Percentiles rank a stretch among this genome's conserved stretches.
Conservation (phyloP, 2,888 invertebrate species). For the Fragum sueziense region DNA sequence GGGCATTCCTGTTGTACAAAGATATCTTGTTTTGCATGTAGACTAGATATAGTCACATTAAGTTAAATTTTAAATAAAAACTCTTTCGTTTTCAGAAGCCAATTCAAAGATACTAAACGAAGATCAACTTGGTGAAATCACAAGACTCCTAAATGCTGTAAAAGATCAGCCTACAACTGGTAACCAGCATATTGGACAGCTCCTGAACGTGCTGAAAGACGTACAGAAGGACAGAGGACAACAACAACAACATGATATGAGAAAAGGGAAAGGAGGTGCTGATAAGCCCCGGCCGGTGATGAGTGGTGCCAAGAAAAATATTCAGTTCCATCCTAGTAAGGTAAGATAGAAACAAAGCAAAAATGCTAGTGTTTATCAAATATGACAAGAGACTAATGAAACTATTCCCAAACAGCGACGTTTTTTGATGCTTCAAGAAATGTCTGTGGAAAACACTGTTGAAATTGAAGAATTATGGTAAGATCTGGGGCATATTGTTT, state of each 20-base stretch:
- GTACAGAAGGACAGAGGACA: conserved; percentile 33
- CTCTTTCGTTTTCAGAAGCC: not conserved
- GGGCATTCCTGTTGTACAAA: too few species aligned
- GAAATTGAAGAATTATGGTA: too few species aligned
- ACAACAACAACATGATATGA: conserved; percentile 17
- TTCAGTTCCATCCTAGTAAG: conserved; percentile 55
- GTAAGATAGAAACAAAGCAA: too few species aligned
- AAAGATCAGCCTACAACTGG: conserved; percentile 41
- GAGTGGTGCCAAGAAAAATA: conserved; percentile 33
- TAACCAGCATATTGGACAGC: conserved; percentile 46
- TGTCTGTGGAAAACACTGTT: too few species aligned
- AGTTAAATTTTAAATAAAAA: too few species aligned
- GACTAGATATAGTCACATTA: too few species aligned
- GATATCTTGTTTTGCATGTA: too few species aligned
- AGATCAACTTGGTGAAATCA: conserved; percentile 70
- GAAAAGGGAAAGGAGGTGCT: conserved; percentile 7
- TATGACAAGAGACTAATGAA: too few species aligned
- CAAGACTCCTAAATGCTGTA: conserved; percentile 63
- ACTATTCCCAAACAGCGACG: too few species aligned
- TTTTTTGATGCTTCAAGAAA: too few species aligned
- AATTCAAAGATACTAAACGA: conserved; percentile 58
- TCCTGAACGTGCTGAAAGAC: conserved; percentile 45
- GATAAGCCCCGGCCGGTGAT: not conserved
- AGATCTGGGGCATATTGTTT: too few species aligned
- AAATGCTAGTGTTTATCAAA: too few species aligned